These are phyloP conservation scores for Hirudinaria manillensis DNA, from an alignment of 2,888 invertebrate species.

Conservation along the genomic window DNA sequence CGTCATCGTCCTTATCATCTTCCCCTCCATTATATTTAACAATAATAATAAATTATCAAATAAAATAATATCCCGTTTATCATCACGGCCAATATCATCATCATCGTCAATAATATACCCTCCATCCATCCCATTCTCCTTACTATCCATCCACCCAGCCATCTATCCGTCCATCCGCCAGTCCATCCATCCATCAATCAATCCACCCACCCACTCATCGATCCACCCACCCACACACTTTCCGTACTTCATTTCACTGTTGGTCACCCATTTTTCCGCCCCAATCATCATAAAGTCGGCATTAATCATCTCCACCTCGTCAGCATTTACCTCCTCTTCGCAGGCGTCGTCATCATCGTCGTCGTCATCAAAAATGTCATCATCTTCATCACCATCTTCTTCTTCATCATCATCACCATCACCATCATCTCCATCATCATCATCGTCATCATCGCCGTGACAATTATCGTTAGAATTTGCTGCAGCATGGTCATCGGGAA, in stretches of 20 bases:
- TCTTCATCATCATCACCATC: constrained; percentile 6
- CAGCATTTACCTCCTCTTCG: too few relatives aligned
- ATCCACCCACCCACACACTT: background rate
- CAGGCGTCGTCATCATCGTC: background rate
- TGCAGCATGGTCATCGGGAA: background rate
- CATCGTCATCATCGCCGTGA: background rate
- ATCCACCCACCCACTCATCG: background rate
- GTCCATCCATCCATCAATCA: background rate
- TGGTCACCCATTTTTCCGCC: too few relatives aligned
- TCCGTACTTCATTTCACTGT: too few relatives aligned
- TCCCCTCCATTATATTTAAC: background rate
- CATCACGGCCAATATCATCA: background rate
- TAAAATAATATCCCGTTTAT: too few relatives aligned
- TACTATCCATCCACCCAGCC: background rate
- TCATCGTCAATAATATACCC: background rate
- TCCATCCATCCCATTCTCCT: background rate
- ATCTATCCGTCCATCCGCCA: background rate
- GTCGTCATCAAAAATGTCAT: background rate
- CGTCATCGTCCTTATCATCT: too few relatives aligned
- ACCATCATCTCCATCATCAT: constrained; percentile 4
- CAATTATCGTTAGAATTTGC: constrained; percentile 1
- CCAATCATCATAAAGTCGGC: too few relatives aligned
- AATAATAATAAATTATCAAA: background rate
- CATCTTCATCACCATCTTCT: background rate
- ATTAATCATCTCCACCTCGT: too few relatives aligned